These are phyloP conservation scores for Anthopleura sola DNA, from an alignment of 64 coral and sea anemone genomes.

Conservation along the genomic window DNA sequence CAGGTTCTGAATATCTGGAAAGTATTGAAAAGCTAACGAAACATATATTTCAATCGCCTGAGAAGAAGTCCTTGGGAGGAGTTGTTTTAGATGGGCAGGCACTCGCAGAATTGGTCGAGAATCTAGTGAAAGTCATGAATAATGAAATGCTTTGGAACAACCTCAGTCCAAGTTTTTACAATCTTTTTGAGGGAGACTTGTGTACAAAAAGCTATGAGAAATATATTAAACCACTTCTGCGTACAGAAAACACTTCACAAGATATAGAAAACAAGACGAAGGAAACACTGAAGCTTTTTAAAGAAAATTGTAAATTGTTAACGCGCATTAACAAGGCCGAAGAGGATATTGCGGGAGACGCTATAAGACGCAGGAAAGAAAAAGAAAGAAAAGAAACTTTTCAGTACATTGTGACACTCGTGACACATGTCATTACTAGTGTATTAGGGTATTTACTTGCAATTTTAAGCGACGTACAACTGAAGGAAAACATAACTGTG, in stretches of 20 bases:
- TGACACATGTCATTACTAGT: no score
- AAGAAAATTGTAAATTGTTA: no score
- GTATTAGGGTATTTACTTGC: no score
- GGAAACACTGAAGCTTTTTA: no score
- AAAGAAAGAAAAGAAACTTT: not conserved
- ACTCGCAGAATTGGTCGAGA: not conserved
- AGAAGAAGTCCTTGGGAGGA: conserved; percentile 40
- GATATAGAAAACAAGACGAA: not conserved
- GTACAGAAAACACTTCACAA: not conserved
- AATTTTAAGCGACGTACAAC: conserved; percentile 25
- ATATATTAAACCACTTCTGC: not conserved
- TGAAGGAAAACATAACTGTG: conserved; percentile 44
- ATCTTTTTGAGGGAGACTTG: not conserved
- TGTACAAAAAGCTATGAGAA: not conserved
- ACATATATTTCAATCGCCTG: not conserved
- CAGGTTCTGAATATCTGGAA: not conserved
- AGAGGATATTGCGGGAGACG: not conserved
- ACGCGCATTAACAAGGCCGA: no score
- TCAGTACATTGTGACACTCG: no score
- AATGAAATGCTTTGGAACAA: not conserved
- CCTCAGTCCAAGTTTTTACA: not conserved
- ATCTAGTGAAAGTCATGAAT: conserved; percentile 4
- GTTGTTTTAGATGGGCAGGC: conserved; percentile 29
- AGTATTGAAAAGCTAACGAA: not conserved
- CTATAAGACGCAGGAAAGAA: not conserved